Evolutionary conservation across 2,113 vertebrate genomes (phyloP).

Genomic region (Chloebia gouldiae): DNA sequence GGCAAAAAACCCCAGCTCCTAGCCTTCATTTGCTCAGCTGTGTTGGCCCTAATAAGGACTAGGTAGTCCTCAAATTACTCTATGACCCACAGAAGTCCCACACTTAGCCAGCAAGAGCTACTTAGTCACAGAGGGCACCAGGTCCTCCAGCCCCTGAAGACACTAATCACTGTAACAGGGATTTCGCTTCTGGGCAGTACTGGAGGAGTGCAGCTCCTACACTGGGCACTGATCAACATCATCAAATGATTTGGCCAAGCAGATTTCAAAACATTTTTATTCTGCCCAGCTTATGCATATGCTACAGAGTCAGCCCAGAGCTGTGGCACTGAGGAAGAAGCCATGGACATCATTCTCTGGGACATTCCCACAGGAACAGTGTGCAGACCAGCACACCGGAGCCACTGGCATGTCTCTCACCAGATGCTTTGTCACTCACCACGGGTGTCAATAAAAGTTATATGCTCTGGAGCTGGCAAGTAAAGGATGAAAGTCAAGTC

Average conservation of each 20-base stretch:
- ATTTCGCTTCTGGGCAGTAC: rapidly evolving
- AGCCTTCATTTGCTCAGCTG: neutral
- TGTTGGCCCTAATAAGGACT: neutral
- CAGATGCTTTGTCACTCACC: neutral
- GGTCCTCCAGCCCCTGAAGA: neutral
- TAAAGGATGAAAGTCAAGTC: neutral
- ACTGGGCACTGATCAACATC: neutral
- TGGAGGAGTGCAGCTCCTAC: neutral
- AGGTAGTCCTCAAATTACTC: neutral
- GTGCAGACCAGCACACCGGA: neutral
- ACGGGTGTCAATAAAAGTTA: neutral
- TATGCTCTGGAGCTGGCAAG: neutral
- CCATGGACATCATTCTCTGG: rapidly evolving
- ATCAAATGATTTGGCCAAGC: neutral
- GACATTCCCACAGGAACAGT: neutral
- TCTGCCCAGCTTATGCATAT: neutral
- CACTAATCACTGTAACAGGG: neutral
- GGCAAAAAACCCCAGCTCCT: neutral
- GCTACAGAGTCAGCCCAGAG: neutral
- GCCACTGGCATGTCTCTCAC: neutral
- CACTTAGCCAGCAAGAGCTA: neutral
- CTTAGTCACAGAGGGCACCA: neutral
- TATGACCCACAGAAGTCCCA: neutral
- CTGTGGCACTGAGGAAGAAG: neutral
- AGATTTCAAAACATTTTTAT: neutral